phyloP scores from a whole-genome alignment of 2,113 vertebrate genomes.

The Daubentonia madagascariensis region DNA sequence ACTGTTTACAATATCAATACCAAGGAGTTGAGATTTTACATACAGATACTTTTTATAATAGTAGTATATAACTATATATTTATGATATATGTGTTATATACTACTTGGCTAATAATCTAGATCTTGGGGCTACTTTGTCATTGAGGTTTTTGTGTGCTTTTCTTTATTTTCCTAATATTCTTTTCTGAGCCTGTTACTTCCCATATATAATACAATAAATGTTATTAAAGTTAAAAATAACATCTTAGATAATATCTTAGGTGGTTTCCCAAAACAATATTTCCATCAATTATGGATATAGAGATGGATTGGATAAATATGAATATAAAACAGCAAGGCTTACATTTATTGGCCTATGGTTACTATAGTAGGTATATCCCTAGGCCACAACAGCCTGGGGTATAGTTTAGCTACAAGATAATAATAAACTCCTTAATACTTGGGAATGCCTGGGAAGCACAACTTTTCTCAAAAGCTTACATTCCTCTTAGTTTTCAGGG shows the following conservation, averaged over 20 bases:
- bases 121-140: background rate
- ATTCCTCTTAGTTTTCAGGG: background rate
- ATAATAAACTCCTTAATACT: constrained; percentile 5
- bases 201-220: background rate
- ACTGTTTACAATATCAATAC: background rate
- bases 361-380: background rate
- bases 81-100: background rate
- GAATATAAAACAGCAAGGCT: constrained; percentile 6
- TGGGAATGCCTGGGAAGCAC: background rate
- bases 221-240: constrained; percentile 32
- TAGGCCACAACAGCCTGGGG: background rate
- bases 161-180: background rate
- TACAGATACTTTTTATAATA: background rate
- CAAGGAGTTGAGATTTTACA: background rate
- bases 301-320: constrained; percentile 3
- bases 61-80: background rate
- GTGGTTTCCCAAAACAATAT: background rate
- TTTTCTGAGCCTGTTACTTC: background rate
- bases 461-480: background rate
- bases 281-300: background rate
- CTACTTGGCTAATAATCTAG: background rate
- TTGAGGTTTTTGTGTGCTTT: background rate
- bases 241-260: background rate
- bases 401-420: background rate
- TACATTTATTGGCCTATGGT: constrained; percentile 23